Conservation (phyloP, 2,888 invertebrate genomes). For the Caenorhabditis wallacei region DNA sequence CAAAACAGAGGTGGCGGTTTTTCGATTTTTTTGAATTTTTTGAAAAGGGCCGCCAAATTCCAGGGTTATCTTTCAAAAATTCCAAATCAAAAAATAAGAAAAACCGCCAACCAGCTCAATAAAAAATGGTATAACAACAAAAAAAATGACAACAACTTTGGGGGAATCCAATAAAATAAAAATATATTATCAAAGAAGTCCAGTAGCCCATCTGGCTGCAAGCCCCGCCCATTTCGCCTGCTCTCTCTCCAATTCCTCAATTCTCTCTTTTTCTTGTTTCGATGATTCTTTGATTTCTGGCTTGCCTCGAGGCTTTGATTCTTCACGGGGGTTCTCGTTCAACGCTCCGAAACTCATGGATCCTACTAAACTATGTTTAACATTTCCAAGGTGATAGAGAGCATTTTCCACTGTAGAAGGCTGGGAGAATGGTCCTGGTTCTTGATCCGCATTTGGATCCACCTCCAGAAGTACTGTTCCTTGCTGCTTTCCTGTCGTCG, state of each 20-base stretch:
- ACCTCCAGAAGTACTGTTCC: conserved; percentile 50
- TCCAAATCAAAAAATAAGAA: no score
- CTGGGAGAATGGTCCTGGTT: conserved; percentile 7
- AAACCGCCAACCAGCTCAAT: no score
- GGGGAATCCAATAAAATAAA: no score
- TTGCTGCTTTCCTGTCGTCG: conserved; percentile 44
- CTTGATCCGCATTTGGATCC: conserved; percentile 29
- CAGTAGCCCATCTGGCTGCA: conserved; percentile 50
- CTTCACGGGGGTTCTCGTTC: no score
- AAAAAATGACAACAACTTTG: conserved; percentile 26
- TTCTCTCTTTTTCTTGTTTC: conserved; percentile 19
- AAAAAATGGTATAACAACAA: conserved; percentile 34
- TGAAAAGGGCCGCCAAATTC: no score
- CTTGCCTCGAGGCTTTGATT: no score
- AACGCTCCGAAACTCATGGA: conserved; percentile 40
- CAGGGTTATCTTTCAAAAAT: no score
- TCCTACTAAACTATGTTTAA: conserved; percentile 58
- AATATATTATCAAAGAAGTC: background rate
- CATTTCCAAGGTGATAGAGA: conserved; percentile 58
- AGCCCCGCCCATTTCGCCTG: conserved; percentile 36
- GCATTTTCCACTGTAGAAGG: conserved; percentile 17
- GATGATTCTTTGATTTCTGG: conserved; percentile 1
- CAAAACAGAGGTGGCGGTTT: no score
- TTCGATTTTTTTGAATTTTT: no score
- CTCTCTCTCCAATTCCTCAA: background rate